Conservation (phyloP, 2,888 invertebrate genomes). For the Pyrgus malvae region DNA sequence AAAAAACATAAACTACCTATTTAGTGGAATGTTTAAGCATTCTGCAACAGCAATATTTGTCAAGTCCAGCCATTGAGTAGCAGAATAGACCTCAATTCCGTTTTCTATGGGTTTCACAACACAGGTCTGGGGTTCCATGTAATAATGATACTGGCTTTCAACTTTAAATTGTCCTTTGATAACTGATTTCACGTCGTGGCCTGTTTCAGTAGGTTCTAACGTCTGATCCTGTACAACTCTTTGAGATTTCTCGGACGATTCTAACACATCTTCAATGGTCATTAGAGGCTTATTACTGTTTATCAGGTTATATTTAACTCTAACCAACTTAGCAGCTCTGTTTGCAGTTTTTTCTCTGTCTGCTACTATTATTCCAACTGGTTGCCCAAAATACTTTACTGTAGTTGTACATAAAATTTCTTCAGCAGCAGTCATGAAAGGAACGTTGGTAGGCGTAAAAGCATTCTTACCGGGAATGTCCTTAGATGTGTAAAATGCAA, state of each 20-base stretch:
- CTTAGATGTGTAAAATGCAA: constrained; percentile 82
- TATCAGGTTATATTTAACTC: constrained; percentile 65
- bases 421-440: constrained; percentile 49
- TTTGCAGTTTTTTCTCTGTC: constrained; percentile 76
- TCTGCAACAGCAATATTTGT: constrained; percentile 80
- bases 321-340: constrained; percentile 78
- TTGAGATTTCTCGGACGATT: constrained; percentile 52
- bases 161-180: constrained; percentile 80
- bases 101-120: constrained; percentile 86
- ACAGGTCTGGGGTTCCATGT: constrained; percentile 88
- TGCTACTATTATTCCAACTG: constrained; percentile 84
- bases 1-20: neutral
- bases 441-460: constrained; percentile 60
- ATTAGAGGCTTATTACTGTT: constrained; percentile 56
- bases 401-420: constrained; percentile 63
- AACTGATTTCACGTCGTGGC: constrained; percentile 60
- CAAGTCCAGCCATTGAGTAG: constrained; percentile 85
- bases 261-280: constrained; percentile 59
- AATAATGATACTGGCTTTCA: constrained; percentile 87
- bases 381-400: constrained; percentile 83
- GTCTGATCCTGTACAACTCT: constrained; percentile 49
- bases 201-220: constrained; percentile 58
- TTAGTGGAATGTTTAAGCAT: constrained; percentile 50
- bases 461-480: constrained; percentile 85
- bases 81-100: constrained; percentile 84